Base-by-base conservation (phyloP, 2,113 vertebrate species). In the Pterocles orientalis region DNA sequence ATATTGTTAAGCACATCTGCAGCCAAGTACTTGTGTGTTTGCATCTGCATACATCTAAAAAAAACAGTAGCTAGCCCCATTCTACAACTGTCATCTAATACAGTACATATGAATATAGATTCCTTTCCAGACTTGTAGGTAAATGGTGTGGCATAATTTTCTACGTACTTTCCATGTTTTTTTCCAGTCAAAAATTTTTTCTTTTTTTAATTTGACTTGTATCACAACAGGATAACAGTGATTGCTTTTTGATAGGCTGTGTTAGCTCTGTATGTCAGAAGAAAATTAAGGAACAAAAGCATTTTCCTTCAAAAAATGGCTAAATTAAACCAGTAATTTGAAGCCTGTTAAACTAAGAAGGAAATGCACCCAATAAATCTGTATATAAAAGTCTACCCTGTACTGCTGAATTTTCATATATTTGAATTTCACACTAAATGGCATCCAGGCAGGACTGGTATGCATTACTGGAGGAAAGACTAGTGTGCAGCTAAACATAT, bases 161-260 rank as follows among this genome's bases (percentile, higher is more conserved):
- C 6, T 58, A 29, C 1, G 0, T 70, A 4, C 2, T 79, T 92
- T 28, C 12, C 1, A 0, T 33, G 36, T 0, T 8, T 56, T 23
- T 51, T 71, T 8, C 5, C 14, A 31, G 14, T 43, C 10, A 53
- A 64, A 24, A 51, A 14, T 31, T 43, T 58, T 25, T 39, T 10
- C 11, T 76, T 14, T 50, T 47, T 54, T 58, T 8, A 13, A 4
- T 50, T 72, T n/a, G 1, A 33, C 11, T 82, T 82, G 3, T 28
- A 28, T 61, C 4, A n/a, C 1, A 53, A 15, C 7, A 26, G 10
- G 10, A 7, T 34, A 51, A 21, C 6, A 68, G 21, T 20, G 6
- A 71, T 26, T 10, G 5, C 14, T 71, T 84, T 89, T 58, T 11
- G 1, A 3, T 10, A 29, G 23, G 5, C 12, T 79, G 6, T 29